Conservation (phyloP, 2,888 invertebrate species). For the Stenichneumon culpator region DNA sequence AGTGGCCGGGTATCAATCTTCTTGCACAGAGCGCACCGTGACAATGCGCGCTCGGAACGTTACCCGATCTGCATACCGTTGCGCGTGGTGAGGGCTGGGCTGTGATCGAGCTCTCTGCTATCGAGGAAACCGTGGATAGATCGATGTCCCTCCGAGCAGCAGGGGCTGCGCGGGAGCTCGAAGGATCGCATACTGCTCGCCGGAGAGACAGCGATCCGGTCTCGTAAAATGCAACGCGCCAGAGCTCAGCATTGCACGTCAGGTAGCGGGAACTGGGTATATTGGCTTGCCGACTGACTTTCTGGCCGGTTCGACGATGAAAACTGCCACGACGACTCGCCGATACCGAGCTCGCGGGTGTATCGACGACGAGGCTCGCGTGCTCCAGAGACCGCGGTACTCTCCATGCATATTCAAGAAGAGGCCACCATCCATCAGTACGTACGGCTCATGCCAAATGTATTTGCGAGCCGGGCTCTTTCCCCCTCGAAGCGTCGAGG, state of each 20-base stretch:
- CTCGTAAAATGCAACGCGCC: slow-evolving; percentile 65
- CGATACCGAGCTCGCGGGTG: slow-evolving; percentile 62
- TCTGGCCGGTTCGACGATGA: slow-evolving; percentile 54
- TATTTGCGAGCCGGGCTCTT: slow-evolving; percentile 35
- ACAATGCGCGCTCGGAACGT: slow-evolving; percentile 63
- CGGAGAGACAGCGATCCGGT: slow-evolving; percentile 62
- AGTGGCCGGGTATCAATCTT: slow-evolving; percentile 59
- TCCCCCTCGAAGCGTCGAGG: slow-evolving; percentile 19
- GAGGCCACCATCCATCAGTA: slow-evolving; percentile 54
- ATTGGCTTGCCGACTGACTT: slow-evolving; percentile 52
- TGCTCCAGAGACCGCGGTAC: slow-evolving; percentile 66
- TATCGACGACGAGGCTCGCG: slow-evolving; percentile 57
- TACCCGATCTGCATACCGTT: slow-evolving; percentile 65
- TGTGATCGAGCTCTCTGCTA: slow-evolving; percentile 57
- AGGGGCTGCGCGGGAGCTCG: slow-evolving; percentile 51
- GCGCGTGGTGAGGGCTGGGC: slow-evolving; percentile 51
- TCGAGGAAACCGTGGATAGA: slow-evolving; percentile 61
- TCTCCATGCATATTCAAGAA: slow-evolving; percentile 72
- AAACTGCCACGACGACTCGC: slow-evolving; percentile 54
- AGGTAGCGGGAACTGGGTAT: slow-evolving; percentile 41
- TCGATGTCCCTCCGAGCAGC: slow-evolving; percentile 59
- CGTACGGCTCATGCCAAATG: slow-evolving; percentile 54
- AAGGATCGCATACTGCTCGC: slow-evolving; percentile 47
- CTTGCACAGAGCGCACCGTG: slow-evolving; percentile 54
- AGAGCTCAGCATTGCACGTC: slow-evolving; percentile 48